These are phyloP conservation scores for Neuroterus valhalla DNA, from an alignment of 1,140 invertebrate species.

Conservation along the genomic window DNA sequence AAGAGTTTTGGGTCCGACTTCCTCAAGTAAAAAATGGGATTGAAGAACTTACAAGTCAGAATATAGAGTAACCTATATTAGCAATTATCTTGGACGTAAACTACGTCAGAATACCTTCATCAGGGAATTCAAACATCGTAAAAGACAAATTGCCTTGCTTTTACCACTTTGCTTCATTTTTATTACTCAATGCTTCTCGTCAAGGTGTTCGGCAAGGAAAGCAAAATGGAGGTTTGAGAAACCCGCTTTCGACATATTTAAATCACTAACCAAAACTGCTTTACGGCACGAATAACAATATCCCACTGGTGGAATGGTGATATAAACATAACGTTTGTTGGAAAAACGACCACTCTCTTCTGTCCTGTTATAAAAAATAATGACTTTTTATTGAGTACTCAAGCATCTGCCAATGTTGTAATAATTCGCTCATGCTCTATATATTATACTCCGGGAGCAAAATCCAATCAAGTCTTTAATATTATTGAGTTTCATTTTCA, in stretches of 20 bases:
- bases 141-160: conserved; percentile 31
- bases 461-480: neutral
- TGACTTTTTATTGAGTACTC: too few relatives aligned
- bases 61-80: conserved; percentile 51
- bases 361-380: neutral
- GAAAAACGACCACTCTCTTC: conserved; percentile 7
- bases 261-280: conserved; percentile 33
- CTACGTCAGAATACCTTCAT: conserved; percentile 39
- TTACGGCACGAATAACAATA: conserved; percentile 44
- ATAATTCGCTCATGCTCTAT: too few relatives aligned
- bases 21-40: conserved; percentile 53
- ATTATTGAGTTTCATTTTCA: neutral
- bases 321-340: neutral
- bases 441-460: too few relatives aligned
- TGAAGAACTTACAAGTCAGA: conserved; percentile 53
- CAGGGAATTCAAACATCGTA: conserved; percentile 28
- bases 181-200: conserved; percentile 22
- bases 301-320: conserved; percentile 15
- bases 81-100: conserved; percentile 54
- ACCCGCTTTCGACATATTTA: conserved; percentile 41
- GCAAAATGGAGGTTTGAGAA: conserved; percentile 36
- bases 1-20: neutral
- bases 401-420: too few relatives aligned
- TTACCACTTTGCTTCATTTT: conserved; percentile 31
- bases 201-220: conserved; percentile 36